Base-by-base conservation (phyloP, 2,113 vertebrate genomes). In the Parus major region DNA sequence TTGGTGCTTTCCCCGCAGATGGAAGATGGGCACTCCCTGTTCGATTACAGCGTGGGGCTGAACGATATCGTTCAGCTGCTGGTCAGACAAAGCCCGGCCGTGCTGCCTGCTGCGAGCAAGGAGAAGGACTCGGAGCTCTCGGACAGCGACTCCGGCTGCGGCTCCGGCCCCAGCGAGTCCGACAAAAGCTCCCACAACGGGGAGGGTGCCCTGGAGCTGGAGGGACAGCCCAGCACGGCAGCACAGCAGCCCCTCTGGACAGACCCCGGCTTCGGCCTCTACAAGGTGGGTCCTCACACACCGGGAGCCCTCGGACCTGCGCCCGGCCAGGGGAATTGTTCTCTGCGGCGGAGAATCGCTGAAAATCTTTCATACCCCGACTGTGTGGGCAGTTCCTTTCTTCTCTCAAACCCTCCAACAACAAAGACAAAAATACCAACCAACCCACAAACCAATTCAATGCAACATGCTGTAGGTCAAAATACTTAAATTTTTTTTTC, bases 11-110 rank as follows among this genome's bases (percentile, higher is more conserved):
- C 59, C 60, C 88, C 33, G 18, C 78, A 99, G 99, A 99, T 99
- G 99, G 99, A 99, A 88, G 98, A 99, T 0, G 99, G 99, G 7
- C 99, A 99, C 97, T 99, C 99, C 29, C 98, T 99, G 68, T 99
- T 99, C 9, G 99, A 99, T 86, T 99, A 99, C 50, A 99, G 97
- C 1, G 99, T 99, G 18, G 99, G 99, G 11, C 97, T 99, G 23
- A 99, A 99, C 0, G 99, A 99, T 36, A 99, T 99, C 9, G 99
- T 99, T 16, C 99, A 99, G 92, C 98, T 99, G 41, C 96, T 99
- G 69, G 98, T 99, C 10, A 98, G 99, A 56, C 99, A 99, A 94
- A 98, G 97, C 95, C 96, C 97, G 1, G 94, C 96, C 14, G 46
- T 53, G 52, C 90, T 97, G 39, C 80, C 97, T 1, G 82, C 84